phyloP scores from a whole-genome alignment of 2,888 invertebrate genomes.

The Agrotis ipsilon region DNA sequence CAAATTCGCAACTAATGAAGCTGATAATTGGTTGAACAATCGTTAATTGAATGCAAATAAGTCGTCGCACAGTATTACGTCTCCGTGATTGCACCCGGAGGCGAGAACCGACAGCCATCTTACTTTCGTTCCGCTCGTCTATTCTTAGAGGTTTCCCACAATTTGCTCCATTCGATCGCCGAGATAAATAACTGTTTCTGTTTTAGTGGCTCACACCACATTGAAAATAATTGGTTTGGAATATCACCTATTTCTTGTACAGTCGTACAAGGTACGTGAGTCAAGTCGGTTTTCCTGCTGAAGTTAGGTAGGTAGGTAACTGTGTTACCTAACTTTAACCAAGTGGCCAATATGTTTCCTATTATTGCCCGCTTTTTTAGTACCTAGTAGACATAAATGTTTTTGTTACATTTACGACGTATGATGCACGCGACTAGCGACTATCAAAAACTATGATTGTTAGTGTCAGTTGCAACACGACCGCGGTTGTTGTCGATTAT shows the following conservation, averaged over 20 bases:
- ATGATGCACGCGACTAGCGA: slow-evolving; percentile 79
- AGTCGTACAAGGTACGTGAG: slow-evolving; percentile 12
- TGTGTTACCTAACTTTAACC: slow-evolving; percentile 11
- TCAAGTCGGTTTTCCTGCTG: slow-evolving; percentile 9
- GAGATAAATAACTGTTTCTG: slow-evolving; percentile 68
- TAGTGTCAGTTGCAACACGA: slow-evolving; percentile 80
- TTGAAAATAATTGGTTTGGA: slow-evolving; percentile 39
- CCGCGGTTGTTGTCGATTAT: slow-evolving; percentile 86
- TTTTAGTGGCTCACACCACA: slow-evolving; percentile 50
- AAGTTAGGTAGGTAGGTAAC: background rate
- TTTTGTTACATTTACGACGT: slow-evolving; percentile 71
- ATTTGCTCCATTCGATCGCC: slow-evolving; percentile 77
- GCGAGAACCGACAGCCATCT: slow-evolving; percentile 71
- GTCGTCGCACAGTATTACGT: slow-evolving; percentile 51
- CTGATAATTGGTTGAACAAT: slow-evolving; percentile 50
- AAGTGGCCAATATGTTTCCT: slow-evolving; percentile 14
- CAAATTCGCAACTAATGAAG: slow-evolving; percentile 34
- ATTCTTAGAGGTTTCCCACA: slow-evolving; percentile 84
- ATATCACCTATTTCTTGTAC: slow-evolving; percentile 31
- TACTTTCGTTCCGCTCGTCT: slow-evolving; percentile 83
- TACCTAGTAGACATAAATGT: slow-evolving; percentile 43
- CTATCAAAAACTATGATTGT: slow-evolving; percentile 78
- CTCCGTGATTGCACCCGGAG: slow-evolving; percentile 65
- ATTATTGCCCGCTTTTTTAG: slow-evolving; percentile 22
- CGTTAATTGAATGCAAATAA: slow-evolving; percentile 59